phyloP scores from a whole-genome alignment of 1,140 invertebrate species.

The Meloidogyne hapla region DNA sequence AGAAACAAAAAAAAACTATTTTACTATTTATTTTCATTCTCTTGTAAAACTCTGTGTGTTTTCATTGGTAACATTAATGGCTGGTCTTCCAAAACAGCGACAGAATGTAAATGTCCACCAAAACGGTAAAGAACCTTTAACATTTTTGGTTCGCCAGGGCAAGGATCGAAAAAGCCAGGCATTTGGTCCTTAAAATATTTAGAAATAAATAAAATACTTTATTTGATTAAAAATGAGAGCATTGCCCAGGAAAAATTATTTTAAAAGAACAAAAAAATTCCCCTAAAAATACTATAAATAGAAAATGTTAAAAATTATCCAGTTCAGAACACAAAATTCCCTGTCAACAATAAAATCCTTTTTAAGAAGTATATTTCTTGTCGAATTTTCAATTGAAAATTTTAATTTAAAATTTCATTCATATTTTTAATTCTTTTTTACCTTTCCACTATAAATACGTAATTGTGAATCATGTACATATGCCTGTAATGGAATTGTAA shows the following conservation, averaged over 20 bases:
- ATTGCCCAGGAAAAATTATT: too few species aligned
- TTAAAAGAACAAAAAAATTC: too few species aligned
- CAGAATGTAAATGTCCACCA: constrained; percentile 75
- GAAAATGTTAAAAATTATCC: too few species aligned
- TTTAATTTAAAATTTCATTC: too few species aligned
- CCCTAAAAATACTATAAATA: too few species aligned
- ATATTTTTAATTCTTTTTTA: constrained; percentile 65
- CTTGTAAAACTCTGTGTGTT: constrained; percentile 55
- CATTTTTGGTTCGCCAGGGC: constrained; percentile 85
- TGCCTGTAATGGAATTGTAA: constrained; percentile 87
- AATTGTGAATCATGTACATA: constrained; percentile 85
- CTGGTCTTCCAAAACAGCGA: constrained; percentile 78
- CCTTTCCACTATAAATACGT: constrained; percentile 81
- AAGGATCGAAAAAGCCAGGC: constrained; percentile 93
- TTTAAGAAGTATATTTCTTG: too few species aligned
- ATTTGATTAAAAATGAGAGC: too few species aligned
- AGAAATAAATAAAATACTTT: background rate
- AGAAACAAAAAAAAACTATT: background rate
- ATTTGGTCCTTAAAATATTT: constrained; percentile 77
- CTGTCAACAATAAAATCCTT: too few species aligned
- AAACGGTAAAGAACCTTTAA: constrained; percentile 83
- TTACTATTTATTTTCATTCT: background rate
- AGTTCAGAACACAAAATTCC: background rate
- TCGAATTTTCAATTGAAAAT: too few species aligned
- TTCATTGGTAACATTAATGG: constrained; percentile 75